Evolutionary conservation across 2,888 invertebrate genomes (phyloP).

Genomic region (Apamea anceps): DNA sequence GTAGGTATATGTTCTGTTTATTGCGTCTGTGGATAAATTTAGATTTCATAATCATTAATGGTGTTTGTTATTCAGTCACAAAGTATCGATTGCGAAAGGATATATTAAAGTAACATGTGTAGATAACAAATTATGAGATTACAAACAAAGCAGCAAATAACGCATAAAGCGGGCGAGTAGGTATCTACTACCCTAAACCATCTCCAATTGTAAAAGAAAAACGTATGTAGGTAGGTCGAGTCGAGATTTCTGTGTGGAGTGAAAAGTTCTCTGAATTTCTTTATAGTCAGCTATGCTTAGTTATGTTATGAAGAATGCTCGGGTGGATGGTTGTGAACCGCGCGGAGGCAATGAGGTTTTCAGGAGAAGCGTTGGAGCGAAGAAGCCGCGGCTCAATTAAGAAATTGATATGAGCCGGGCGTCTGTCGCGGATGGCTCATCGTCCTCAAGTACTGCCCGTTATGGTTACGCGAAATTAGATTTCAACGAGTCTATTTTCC

Average conservation of each 20-base stretch:
- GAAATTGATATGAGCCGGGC: slow-evolving; percentile 88
- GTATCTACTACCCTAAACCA: neutral
- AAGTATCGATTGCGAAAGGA: slow-evolving; percentile 31
- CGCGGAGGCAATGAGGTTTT: slow-evolving; percentile 73
- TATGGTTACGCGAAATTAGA: slow-evolving; percentile 90
- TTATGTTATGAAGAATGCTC: slow-evolving; percentile 67
- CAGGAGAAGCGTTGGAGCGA: slow-evolving; percentile 78
- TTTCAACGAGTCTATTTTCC: slow-evolving; percentile 89
- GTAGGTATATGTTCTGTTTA: slow-evolving; percentile 13
- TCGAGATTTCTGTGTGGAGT: slow-evolving; percentile 48
- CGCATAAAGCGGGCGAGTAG: neutral
- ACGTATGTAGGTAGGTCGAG: slow-evolving; percentile 9
- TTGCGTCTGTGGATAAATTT: slow-evolving; percentile 16
- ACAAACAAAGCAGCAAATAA: slow-evolving; percentile 6
- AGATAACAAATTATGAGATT: neutral
- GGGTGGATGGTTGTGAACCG: slow-evolving; percentile 62
- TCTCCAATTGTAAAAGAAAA: slow-evolving; percentile 17
- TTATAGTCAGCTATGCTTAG: slow-evolving; percentile 62
- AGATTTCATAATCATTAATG: slow-evolving; percentile 26
- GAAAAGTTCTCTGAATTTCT: slow-evolving; percentile 65
- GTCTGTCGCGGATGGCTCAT: slow-evolving; percentile 89
- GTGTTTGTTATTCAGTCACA: slow-evolving; percentile 15
- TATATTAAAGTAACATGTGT: neutral
- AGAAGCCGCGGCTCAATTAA: slow-evolving; percentile 85
- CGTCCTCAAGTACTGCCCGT: slow-evolving; percentile 87